Evolutionary conservation across 1,140 invertebrate genomes (phyloP).

Genomic region (Trissolcus basalis): DNA sequence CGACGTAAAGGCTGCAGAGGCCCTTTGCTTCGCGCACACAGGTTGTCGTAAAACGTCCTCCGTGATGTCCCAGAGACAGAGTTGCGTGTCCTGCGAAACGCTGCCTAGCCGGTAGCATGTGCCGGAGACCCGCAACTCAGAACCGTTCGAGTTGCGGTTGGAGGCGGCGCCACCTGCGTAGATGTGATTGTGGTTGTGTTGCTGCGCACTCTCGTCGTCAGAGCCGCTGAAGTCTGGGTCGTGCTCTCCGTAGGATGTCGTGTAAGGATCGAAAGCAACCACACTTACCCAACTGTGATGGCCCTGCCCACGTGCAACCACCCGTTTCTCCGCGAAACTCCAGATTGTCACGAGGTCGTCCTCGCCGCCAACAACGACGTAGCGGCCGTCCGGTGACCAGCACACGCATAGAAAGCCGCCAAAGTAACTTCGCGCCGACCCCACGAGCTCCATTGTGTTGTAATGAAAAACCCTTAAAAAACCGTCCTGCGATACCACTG

Average conservation of each 20-base stretch:
- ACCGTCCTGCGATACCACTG: conserved; percentile 96
- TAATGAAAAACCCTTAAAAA: conserved; percentile 98
- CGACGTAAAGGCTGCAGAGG: conserved; percentile 67
- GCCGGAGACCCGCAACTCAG: conserved; percentile 77
- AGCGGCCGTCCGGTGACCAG: conserved; percentile 97
- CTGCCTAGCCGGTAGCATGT: conserved; percentile 94
- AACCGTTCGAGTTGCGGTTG: conserved; percentile 77
- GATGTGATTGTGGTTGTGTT: conserved; percentile 75
- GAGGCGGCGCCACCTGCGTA: conserved; percentile 68
- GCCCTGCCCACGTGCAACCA: conserved; percentile 96
- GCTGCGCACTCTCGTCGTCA: conserved; percentile 78
- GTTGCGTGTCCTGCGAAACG: conserved; percentile 97
- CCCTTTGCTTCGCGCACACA: conserved; percentile 73
- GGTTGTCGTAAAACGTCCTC: conserved; percentile 91
- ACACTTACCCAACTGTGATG: conserved; percentile 97
- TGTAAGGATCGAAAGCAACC: conserved; percentile 97
- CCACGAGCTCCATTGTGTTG: conserved; percentile 96
- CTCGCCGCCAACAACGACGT: conserved; percentile 97
- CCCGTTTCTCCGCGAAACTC: conserved; percentile 93
- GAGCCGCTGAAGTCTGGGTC: conserved; percentile 78
- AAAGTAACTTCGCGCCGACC: conserved; percentile 95
- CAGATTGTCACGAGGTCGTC: conserved; percentile 99
- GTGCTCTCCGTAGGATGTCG: conserved; percentile 80
- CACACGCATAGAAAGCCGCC: conserved; percentile 96
- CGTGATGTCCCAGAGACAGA: conserved; percentile 99